These are phyloP conservation scores for Ormyrus thymus DNA, from an alignment of 2,888 invertebrate species.

Conservation along the genomic window DNA sequence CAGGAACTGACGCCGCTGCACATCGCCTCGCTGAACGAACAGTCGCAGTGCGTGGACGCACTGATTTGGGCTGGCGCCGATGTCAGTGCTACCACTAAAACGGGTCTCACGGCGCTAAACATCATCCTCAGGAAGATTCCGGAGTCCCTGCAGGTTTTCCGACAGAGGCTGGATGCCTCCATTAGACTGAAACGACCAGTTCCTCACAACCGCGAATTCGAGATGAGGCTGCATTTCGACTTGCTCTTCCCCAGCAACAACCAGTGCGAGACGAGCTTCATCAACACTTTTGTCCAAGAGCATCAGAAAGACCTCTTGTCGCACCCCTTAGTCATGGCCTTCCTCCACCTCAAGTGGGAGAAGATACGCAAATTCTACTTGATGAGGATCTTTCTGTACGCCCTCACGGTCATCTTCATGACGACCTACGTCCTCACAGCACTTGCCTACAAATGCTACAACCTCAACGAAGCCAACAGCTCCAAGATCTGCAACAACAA, in stretches of 20 bases:
- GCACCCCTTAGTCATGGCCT: slow-evolving; percentile 76
- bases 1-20: slow-evolving; percentile 75
- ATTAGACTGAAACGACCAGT: slow-evolving; percentile 69
- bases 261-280: slow-evolving; percentile 74
- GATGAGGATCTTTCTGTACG: slow-evolving; percentile 69
- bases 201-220: slow-evolving; percentile 71
- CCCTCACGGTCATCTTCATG: slow-evolving; percentile 70
- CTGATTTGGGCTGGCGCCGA: slow-evolving; percentile 75
- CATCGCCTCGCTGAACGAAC: slow-evolving; percentile 75
- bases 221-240: slow-evolving; percentile 72
- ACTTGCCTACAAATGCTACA: slow-evolving; percentile 71
- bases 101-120: slow-evolving; percentile 74
- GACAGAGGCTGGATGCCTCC: slow-evolving; percentile 73
- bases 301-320: slow-evolving; percentile 74
- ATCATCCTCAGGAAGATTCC: slow-evolving; percentile 75
- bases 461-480: slow-evolving; percentile 63
- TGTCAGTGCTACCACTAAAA: slow-evolving; percentile 74
- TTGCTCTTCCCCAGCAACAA: slow-evolving; percentile 71
- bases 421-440: slow-evolving; percentile 71
- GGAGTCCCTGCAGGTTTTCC: slow-evolving; percentile 73
- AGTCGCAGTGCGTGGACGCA: slow-evolving; percentile 73
- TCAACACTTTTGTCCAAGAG: slow-evolving; percentile 75
- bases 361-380: slow-evolving; percentile 76
- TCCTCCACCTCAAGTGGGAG: slow-evolving; percentile 76
- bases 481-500: slow-evolving; percentile 68